These are phyloP conservation scores for Peribatodes rhomboidaria DNA, from an alignment of 2,888 invertebrate genomes.

Conservation along the genomic window DNA sequence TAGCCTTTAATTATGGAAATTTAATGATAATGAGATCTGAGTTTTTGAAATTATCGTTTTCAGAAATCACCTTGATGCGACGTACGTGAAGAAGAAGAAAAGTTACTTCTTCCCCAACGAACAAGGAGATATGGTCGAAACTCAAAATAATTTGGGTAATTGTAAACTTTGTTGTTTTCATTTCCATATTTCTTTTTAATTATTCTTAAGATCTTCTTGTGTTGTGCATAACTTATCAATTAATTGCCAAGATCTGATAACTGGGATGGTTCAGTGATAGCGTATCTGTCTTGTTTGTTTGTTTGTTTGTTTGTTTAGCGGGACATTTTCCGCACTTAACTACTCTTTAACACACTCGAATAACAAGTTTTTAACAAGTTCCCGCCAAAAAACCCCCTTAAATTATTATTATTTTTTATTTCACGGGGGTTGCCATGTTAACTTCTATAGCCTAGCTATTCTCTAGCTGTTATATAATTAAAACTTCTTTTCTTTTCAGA, in stretches of 20 bases:
- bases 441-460: too few species aligned
- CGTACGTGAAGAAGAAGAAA: constrained; percentile 79
- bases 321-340: too few species aligned
- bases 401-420: too few species aligned
- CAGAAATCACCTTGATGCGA: constrained; percentile 79
- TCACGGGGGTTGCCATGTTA: too few species aligned
- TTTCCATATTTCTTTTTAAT: neutral
- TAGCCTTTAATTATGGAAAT: neutral
- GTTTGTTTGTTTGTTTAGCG: too few species aligned
- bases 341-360: neutral
- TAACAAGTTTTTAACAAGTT: too few species aligned
- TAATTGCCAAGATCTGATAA: too few species aligned
- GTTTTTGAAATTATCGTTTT: constrained; percentile 41
- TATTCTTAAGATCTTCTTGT: too few species aligned
- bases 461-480: too few species aligned
- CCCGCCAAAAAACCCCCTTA: too few species aligned
- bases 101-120: constrained; percentile 74
- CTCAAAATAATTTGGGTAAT: constrained; percentile 9
- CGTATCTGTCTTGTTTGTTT: neutral
- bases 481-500: constrained; percentile 60
- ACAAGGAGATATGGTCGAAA: constrained; percentile 53
- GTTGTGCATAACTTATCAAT: too few species aligned
- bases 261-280: neutral
- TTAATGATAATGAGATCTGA: neutral
- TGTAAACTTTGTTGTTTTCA: neutral